A percentile compares a stretch with the other conserved stretches of the same genome.
Conservation (phyloP, 2,888 invertebrate species). For the Toxonevra muliebris region DNA sequence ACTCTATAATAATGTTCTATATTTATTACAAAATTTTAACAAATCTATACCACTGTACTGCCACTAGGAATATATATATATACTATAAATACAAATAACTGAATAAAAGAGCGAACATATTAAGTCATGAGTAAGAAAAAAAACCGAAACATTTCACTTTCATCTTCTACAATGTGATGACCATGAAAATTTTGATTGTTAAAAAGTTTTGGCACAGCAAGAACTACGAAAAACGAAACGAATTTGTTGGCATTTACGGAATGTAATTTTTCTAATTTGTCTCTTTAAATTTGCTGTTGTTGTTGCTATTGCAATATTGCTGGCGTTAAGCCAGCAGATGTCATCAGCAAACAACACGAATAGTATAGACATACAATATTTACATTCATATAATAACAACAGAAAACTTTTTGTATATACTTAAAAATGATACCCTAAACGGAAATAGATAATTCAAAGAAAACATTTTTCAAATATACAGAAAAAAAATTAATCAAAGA, state of each 20-base stretch:
- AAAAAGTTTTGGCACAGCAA: slow-evolving; percentile 11
- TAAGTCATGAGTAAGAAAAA: too few species aligned
- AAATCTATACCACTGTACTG: too few species aligned
- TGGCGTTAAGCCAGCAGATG: background rate
- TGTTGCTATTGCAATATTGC: background rate
- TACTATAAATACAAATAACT: too few species aligned
- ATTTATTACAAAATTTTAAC: too few species aligned
- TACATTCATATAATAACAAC: background rate
- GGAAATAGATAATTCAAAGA: background rate
- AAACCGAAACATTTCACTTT: background rate
- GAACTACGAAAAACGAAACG: background rate
- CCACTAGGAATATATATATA: too few species aligned
- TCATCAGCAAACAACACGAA: background rate
- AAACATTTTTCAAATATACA: background rate
- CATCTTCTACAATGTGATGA: background rate
- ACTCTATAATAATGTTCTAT: too few species aligned
- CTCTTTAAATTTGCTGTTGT: slow-evolving; percentile 26
- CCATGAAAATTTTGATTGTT: background rate
- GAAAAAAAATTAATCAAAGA: too few species aligned
- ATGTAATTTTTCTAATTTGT: slow-evolving; percentile 38
- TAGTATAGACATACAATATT: background rate
- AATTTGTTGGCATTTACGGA: slow-evolving; percentile 35
- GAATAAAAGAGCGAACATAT: too few species aligned
- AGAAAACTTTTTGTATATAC: too few species aligned
- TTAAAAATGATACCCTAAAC: background rate